Evolutionary conservation across 1,140 invertebrate species (phyloP).

Genomic region (Vanessa tameamea): DNA sequence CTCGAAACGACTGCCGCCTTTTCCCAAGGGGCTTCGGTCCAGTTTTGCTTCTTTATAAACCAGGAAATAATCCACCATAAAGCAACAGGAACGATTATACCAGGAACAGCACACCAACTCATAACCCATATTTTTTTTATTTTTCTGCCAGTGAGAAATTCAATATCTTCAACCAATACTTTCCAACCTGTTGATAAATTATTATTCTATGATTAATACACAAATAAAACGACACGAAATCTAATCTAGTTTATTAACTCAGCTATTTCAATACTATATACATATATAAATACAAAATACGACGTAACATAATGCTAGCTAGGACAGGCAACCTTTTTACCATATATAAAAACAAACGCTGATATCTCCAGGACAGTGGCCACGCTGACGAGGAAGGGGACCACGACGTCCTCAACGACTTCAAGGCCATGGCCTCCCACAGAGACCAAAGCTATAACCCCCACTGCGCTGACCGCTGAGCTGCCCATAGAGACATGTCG

Average conservation of each 20-base stretch:
- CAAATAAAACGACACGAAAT: neutral
- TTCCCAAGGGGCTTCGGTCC: conserved; percentile 48
- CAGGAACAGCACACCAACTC: conserved; percentile 52
- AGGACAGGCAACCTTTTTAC: conserved; percentile 37
- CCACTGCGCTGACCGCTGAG: conserved; percentile 44
- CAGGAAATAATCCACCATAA: conserved; percentile 50
- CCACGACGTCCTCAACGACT: conserved; percentile 50
- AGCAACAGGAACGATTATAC: conserved; percentile 42
- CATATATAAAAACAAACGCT: conserved; percentile 67
- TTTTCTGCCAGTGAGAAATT: conserved; percentile 55
- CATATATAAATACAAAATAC: too few species aligned
- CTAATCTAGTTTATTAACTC: too few species aligned
- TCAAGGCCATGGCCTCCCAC: conserved; percentile 44
- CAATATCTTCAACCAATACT: conserved; percentile 59
- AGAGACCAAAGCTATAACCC: conserved; percentile 40
- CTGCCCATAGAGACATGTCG: conserved; percentile 45
- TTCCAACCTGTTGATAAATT: conserved; percentile 53
- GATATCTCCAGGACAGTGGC: conserved; percentile 56
- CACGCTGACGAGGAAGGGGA: conserved; percentile 52
- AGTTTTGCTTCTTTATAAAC: conserved; percentile 34
- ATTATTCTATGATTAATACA: neutral
- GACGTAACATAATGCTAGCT: too few species aligned
- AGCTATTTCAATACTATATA: too few species aligned
- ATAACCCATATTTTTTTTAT: conserved; percentile 52
- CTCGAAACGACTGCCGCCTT: conserved; percentile 35